Base-by-base conservation (phyloP, 1,140 invertebrate species). In the Neomicropteryx cornuta region DNA sequence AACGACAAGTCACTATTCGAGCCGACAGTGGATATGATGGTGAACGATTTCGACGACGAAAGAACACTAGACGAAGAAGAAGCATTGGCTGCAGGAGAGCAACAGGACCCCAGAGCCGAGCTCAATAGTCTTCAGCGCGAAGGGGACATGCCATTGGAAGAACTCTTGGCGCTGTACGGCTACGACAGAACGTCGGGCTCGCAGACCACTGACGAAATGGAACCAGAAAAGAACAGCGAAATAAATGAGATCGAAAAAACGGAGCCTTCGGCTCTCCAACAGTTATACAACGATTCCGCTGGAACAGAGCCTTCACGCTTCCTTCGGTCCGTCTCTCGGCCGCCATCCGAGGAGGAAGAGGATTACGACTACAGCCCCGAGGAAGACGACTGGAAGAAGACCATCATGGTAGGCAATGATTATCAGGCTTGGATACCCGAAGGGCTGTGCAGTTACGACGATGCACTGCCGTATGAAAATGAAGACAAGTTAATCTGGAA, bases 11-110 rank as follows among this genome's bases (percentile, higher is more conserved):
- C 64, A 53, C 60, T 68, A 46, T 79, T 79, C 50, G 75, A 79
- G 54, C 76, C 75, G 44, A 74, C 76, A 46, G 68, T 77, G 58
- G 90, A 94, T 63, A 90, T 95, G 87, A 81, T 96, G 71, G 80
- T 95, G 39, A 87, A 95, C 78, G 91, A 95, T 66, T 95, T 90
- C 71, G 92, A 96, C 67, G 93, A 96, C 70, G 93, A 97, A 60
- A 74, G 84, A 55, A 97, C 92, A 31, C 56, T 96, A 52, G 92
- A 95, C 58, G 92, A 96, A 70, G 92, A 96, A 73, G 93, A 97
- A 74, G 89, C 87, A 21, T 67, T 95, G 57, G 89, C 89, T 54
- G 83, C 83, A 45, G 75, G 79, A 48, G 87, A 88, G 64, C 59
- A 72, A 23, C 69, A 76, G 46, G 87, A 89, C 61, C 82, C 85